Base-by-base conservation (phyloP, 2,888 invertebrate species). In the Tridacna crocea region DNA sequence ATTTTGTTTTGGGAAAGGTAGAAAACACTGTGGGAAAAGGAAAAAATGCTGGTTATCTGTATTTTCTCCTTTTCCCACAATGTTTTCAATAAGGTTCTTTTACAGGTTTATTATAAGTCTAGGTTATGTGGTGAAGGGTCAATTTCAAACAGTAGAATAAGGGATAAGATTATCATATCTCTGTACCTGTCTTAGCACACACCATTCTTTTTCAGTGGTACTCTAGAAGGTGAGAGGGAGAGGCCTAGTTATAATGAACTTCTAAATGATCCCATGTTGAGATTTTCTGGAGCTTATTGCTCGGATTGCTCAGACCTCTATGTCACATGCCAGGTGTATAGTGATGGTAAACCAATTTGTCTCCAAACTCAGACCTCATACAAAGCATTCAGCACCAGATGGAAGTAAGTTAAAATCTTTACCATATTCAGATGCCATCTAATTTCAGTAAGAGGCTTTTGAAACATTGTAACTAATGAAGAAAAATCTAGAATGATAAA, bases 331-430 rank as follows among this genome's bases (percentile, higher is more conserved):
- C 97, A 98, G 95, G 92, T 98, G 17, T 96, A 96, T 94, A 96
- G 97, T 85, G 97, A 97, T 92, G 97, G 97, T 73, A 96, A 96
- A 75, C 96, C 97, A 0, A 95, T 99, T 2, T 97, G 98, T 22
- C 95, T 98, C 85, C 98, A 98, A 0, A 97, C 98, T 19, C 96
- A 96, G 60, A 98, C 98, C 0, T 97, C 98, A 0, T 98, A 98
- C 93, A 99, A 99, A 94, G 96, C 98, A 0, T 99, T 99, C 92
- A 97, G 97, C 27, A 97, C 97, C 77, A 95, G 99, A 91, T 99
- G 98, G 98, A 98, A 97, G 98, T 98, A 95, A 95, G 96, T 95
- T 55, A 3, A 55, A 55, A 15, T 3, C 55, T 55, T 55, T 19
- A 3, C 55, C 55, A 10, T 11, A 55, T 55, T 13, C 17, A 55